Evolutionary conservation across 53 echinoderm and acorn worm species (phyloP).

Genomic region (Echinometra lucunter): DNA sequence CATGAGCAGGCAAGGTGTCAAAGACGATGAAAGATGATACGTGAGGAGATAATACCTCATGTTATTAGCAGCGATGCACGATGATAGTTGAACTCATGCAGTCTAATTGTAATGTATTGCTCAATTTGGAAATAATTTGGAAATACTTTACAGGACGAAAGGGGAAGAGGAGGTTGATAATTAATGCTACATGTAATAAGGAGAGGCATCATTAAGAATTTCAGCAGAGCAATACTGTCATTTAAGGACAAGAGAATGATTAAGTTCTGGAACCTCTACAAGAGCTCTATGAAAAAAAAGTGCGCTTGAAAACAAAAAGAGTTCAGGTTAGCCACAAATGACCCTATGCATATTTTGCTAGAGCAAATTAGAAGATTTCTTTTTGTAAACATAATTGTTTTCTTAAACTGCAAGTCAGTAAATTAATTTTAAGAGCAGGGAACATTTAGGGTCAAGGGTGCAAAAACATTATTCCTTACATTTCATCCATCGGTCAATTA

Average conservation of each 20-base stretch:
- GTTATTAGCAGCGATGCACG: conserved; percentile 14
- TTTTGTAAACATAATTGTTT: too few relatives aligned
- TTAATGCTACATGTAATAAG: neutral
- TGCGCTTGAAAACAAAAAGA: too few relatives aligned
- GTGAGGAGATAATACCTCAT: neutral
- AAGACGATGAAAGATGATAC: neutral
- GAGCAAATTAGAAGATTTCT: too few relatives aligned
- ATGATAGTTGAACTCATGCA: neutral
- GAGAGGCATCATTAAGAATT: neutral
- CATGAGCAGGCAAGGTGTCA: neutral
- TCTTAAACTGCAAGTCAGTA: too few relatives aligned
- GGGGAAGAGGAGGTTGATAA: neutral
- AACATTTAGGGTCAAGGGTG: too few relatives aligned
- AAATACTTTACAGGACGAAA: neutral
- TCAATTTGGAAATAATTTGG: neutral
- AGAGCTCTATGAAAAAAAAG: too few relatives aligned
- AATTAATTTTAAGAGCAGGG: too few relatives aligned
- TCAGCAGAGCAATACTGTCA: too few relatives aligned
- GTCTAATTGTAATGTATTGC: neutral
- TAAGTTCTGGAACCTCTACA: too few relatives aligned
- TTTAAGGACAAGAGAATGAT: too few relatives aligned
- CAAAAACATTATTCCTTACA: neutral
- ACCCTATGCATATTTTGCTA: too few relatives aligned
- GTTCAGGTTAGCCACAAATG: too few relatives aligned
- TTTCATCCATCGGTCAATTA: neutral